Base-by-base conservation (phyloP, 2,888 invertebrate genomes). In the Eilema griseolum region DNA sequence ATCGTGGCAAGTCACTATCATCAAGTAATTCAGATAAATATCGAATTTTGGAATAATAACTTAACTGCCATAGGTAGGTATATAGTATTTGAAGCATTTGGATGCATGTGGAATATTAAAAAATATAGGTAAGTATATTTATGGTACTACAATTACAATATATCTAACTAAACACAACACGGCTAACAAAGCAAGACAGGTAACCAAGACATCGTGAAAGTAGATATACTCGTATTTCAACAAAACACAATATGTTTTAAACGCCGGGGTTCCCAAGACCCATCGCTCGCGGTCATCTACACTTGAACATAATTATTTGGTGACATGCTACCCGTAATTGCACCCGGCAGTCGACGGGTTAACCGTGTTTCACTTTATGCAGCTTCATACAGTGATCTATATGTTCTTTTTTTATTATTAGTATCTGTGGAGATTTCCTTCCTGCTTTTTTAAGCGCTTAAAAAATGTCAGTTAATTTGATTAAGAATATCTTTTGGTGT, bases 241-340 rank as follows among this genome's bases (percentile, higher is more conserved):
- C 66, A 71, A 76, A 74, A 81, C 81, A 83, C 79, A 81, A 79
- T 81, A 78, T 74, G 67, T 75, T 70, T 61, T 71, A 70, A 76
- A 80, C 77, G 70, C 64, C 67, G 11, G 46, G 10, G 77, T 83
- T 80, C 83, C 79, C 83, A 84, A 75, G 75, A 75, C 69, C 61
- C 71, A 78, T 77, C 78, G 70, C 33, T 71, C 65, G 76, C 83
- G 81, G 75, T 72, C 77, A 82, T 82, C 84, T 82, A 75, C 85
- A 85, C 78, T 76, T 77, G 73, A 78, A 75, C 78, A 68, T 90
- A 90, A 90, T 90, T 86, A 89, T 88, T 89, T 86, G 85, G 86
- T 85, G 89, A 88, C 90, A 88, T 80, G 86, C 83, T 80, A 84
- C 81, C 74, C 71, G 72, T 83, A 81, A 86, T 86, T 85, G 85